A percentile compares a stretch with the other conserved stretches of the same genome.
Evolutionary conservation across 2,888 invertebrate genomes (phyloP).

Genomic region (Drosophila antonietae): DNA sequence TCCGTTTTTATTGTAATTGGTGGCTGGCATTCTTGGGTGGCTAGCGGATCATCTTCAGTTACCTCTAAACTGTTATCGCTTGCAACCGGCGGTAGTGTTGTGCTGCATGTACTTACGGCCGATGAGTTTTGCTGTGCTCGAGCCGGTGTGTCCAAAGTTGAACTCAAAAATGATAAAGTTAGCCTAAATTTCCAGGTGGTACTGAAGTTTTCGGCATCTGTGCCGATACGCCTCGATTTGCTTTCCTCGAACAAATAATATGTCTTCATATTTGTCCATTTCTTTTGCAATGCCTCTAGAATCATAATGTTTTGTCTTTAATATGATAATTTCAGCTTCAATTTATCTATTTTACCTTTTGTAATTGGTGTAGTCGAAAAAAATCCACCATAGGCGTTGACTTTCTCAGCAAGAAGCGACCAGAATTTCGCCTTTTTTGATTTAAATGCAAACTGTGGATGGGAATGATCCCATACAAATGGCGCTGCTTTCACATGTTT

Average conservation of each 20-base stretch:
- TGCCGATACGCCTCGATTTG: conserved; percentile 42
- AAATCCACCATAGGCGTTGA: conserved; percentile 37
- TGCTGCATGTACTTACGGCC: background rate
- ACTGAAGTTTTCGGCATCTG: conserved; percentile 36
- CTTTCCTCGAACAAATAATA: conserved; percentile 55
- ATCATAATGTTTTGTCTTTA: conserved; percentile 1
- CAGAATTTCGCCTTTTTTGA: conserved; percentile 51
- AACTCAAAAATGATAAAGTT: conserved; percentile 38
- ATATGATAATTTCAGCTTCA: background rate
- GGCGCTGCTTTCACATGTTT: conserved; percentile 57
- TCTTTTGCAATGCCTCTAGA: conserved; percentile 48
- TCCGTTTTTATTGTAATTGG: conserved; percentile 40
- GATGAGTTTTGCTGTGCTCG: background rate
- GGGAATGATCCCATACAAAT: conserved; percentile 52
- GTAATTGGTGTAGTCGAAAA: conserved; percentile 36
- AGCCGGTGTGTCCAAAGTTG: conserved; percentile 10
- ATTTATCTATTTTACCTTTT: conserved; percentile 29
- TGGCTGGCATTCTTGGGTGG: conserved; percentile 40
- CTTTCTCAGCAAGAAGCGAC: conserved; percentile 51
- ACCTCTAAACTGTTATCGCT: conserved; percentile 41
- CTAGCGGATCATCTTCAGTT: conserved; percentile 53
- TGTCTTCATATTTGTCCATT: conserved; percentile 56
- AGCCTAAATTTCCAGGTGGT: conserved; percentile 54
- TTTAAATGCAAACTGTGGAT: conserved; percentile 47
- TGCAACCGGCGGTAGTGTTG: background rate